phyloP scores from a whole-genome alignment of 2,113 vertebrate genomes.

The Gobiocypris rarus region DNA sequence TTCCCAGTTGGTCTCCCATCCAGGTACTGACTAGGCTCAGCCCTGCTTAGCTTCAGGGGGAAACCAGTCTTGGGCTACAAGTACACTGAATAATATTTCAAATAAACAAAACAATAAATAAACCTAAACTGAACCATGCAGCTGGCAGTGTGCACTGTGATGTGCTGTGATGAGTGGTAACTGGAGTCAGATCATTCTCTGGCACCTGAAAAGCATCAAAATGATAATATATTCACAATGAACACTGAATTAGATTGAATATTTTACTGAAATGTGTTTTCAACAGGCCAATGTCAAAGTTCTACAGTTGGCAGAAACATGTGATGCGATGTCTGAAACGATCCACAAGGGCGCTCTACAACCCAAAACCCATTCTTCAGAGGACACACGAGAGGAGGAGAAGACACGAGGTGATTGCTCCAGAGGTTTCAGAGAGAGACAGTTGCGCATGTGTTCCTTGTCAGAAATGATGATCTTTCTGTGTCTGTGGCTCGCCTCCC shows the following conservation, averaged over 20 bases:
- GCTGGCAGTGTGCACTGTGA: not conserved
- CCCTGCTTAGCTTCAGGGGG: too few species aligned
- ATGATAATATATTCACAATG: too few species aligned
- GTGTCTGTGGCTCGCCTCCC: not conserved
- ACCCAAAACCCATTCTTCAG: not conserved
- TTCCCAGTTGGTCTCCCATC: too few species aligned
- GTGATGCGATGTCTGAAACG: not conserved
- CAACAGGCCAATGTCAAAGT: not conserved
- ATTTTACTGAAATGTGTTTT: not conserved
- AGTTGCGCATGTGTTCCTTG: not conserved
- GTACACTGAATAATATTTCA: not conserved
- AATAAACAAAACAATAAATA: not conserved
- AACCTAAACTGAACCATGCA: not conserved
- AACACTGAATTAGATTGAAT: not conserved
- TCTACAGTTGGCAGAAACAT: not conserved
- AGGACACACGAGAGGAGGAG: not conserved
- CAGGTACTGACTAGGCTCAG: too few species aligned
- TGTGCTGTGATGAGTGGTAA: not conserved
- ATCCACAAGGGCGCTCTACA: not conserved
- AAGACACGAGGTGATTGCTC: not conserved
- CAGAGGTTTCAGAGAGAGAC: not conserved
- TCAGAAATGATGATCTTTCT: not conserved
- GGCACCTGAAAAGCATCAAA: not conserved
- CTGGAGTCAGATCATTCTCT: not conserved
- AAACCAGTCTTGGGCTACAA: too few species aligned